phyloP scores from a whole-genome alignment of 2,113 vertebrate species.

The Misgurnus mizolepis region DNA sequence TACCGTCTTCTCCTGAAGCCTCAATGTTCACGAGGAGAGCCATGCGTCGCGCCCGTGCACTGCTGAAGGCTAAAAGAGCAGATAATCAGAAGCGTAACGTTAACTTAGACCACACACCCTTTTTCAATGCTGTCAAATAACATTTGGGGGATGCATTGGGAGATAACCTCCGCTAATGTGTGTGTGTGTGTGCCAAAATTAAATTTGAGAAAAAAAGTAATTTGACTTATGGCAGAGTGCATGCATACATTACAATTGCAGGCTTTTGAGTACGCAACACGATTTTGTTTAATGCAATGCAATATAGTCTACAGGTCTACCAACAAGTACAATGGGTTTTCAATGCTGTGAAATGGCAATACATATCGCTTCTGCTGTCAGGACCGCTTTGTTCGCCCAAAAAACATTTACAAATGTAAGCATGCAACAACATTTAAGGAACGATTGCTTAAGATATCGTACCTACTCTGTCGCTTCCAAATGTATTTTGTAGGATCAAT shows the following conservation, averaged over 20 bases:
- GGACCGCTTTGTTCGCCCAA: conserved; percentile 34
- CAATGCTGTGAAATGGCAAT: neutral
- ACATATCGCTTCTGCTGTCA: conserved; percentile 18
- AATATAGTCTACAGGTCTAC: neutral
- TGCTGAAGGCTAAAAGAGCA: neutral
- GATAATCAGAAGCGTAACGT: neutral
- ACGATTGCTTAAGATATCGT: neutral
- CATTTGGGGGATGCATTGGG: no score
- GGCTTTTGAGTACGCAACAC: neutral
- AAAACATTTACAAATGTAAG: neutral
- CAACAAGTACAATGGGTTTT: neutral
- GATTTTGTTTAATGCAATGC: no score
- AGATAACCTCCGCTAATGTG: no score
- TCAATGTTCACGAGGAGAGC: conserved; percentile 13
- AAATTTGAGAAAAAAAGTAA: no score
- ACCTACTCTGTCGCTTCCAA: conserved; percentile 12
- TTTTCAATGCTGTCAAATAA: no score
- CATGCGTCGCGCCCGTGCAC: conserved; percentile 15
- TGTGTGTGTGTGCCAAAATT: no score
- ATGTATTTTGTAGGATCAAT: neutral
- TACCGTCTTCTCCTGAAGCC: conserved; percentile 22
- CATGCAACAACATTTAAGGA: no score
- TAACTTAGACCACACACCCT: neutral
- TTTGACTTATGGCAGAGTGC: neutral
- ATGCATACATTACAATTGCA: neutral